Evolutionary conservation across 2,888 invertebrate species (phyloP).

Genomic region (Acanthosepion pharaonis): DNA sequence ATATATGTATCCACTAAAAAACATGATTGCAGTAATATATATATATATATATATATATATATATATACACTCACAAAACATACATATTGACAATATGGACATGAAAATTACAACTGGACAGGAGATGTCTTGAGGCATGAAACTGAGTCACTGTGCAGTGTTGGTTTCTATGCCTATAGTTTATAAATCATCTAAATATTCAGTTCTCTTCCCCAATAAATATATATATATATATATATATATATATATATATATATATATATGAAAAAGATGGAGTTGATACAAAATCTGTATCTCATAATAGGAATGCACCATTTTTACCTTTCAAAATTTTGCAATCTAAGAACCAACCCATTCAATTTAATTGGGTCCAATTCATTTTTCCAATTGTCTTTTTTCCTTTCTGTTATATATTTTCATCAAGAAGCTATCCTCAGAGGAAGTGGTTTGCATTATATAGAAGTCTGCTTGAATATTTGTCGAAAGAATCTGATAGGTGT

Average conservation of each 20-base stretch:
- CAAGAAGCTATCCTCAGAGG: neutral
- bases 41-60: neutral
- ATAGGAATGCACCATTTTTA: neutral
- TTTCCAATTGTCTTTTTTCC: neutral
- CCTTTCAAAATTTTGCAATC: neutral
- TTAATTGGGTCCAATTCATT: neutral
- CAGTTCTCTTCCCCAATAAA: too few species aligned
- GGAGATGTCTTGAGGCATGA: too few species aligned
- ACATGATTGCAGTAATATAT: neutral
- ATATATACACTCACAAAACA: too few species aligned
- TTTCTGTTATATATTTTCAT: neutral
- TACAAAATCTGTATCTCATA: neutral
- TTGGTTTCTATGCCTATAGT: too few species aligned
- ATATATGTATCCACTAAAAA: too few species aligned
- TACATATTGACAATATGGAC: too few species aligned
- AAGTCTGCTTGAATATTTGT: neutral
- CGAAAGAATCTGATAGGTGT: neutral
- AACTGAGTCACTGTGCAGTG: too few species aligned
- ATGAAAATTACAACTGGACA: too few species aligned
- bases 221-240: too few species aligned
- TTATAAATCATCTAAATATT: too few species aligned
- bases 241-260: too few species aligned
- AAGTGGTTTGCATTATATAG: neutral
- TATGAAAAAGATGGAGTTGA: too few species aligned
- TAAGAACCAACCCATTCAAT: neutral